Evolutionary conservation across 2,113 vertebrate species (phyloP).

Genomic region (Zosterops pallidus): DNA sequence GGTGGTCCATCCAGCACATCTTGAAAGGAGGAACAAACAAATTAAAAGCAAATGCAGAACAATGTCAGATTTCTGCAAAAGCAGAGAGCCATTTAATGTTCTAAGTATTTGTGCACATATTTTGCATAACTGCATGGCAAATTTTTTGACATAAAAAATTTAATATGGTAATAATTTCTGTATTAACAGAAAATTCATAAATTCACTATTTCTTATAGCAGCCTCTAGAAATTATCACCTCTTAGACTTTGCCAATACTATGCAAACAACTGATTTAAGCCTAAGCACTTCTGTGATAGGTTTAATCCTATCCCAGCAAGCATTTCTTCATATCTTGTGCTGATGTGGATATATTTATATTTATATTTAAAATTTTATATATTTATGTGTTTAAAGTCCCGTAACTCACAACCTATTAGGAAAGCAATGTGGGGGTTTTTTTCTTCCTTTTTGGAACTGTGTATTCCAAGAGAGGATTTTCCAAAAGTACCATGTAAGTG

Average conservation of each 20-base stretch:
- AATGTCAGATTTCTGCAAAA: background rate
- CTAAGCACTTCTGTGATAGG: background rate
- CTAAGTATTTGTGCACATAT: background rate
- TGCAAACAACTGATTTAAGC: background rate
- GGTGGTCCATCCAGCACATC: constrained; percentile 5
- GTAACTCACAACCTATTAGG: background rate
- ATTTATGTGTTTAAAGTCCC: background rate
- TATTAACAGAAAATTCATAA: background rate
- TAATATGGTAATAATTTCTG: background rate
- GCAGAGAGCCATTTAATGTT: background rate
- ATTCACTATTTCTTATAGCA: background rate
- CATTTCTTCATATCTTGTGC: background rate
- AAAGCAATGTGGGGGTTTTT: background rate
- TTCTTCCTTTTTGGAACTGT: background rate
- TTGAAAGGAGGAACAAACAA: background rate
- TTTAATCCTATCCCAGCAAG: background rate
- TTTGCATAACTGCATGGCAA: background rate
- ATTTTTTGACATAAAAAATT: background rate
- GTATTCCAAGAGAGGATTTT: background rate
- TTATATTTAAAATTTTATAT: too few species aligned
- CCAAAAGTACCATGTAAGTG: background rate
- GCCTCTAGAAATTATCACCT: background rate
- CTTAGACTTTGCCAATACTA: background rate
- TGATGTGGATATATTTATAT: background rate
- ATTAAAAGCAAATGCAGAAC: background rate